Percentiles rank a stretch among this genome's conserved stretches.
These are phyloP conservation scores for Epizoanthus ramosus DNA, from an alignment of 92 coral and sea anemone species.

Conservation along the genomic window DNA sequence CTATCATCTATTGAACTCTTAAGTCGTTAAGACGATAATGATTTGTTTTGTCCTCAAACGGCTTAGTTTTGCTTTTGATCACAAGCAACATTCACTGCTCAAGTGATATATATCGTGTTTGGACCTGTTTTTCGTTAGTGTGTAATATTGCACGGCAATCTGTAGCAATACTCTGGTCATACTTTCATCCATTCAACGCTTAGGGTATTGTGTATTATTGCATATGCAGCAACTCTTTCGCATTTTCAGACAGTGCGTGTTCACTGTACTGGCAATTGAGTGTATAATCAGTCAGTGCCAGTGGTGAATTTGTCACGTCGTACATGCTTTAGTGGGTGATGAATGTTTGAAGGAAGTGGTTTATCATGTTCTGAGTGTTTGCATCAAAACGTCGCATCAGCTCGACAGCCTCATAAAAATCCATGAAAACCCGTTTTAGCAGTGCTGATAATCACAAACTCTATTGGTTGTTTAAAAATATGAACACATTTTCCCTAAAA, in stretches of 20 bases:
- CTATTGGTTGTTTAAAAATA: neutral
- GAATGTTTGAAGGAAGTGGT: neutral
- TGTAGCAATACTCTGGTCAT: too few species aligned
- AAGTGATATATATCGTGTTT: neutral
- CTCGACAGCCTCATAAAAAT: too few species aligned
- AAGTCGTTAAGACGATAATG: slow-evolving; percentile 4
- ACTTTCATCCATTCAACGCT: too few species aligned
- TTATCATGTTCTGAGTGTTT: neutral
- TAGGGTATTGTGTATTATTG: too few species aligned
- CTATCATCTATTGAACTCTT: neutral
- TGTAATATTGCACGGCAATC: too few species aligned
- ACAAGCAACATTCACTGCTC: neutral
- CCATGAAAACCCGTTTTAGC: neutral
- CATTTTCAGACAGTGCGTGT: too few species aligned
- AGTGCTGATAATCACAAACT: neutral
- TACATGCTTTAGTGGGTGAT: neutral
- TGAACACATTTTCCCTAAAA: neutral
- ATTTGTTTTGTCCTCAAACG: slow-evolving; percentile 23
- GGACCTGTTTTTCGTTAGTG: neutral
- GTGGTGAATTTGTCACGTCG: neutral
- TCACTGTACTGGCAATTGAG: neutral
- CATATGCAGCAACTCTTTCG: too few species aligned
- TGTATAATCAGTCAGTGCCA: neutral
- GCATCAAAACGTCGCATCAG: slow-evolving; percentile 10
- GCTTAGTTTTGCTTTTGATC: neutral